Conservation (phyloP, 2,797 vertebrate species). For the Pteronotus mesoamericanus region DNA sequence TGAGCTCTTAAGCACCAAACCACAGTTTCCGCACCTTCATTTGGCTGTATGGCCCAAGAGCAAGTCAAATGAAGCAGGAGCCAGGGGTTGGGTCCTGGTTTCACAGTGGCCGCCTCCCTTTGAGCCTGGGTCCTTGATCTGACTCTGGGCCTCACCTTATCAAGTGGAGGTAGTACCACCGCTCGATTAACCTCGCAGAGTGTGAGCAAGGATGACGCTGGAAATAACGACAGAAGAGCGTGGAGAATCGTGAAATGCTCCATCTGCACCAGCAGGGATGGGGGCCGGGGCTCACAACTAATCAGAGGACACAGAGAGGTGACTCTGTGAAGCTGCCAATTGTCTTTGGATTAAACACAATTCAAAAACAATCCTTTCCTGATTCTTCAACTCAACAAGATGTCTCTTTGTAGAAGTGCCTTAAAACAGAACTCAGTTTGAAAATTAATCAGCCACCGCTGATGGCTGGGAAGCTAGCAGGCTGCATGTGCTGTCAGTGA, state of each 20-base stretch:
- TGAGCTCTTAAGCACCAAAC: neutral
- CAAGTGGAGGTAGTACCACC: neutral
- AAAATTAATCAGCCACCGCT: conserved; percentile 74
- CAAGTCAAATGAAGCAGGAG: neutral
- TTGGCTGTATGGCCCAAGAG: neutral
- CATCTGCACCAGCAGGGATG: neutral
- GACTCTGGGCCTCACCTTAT: neutral
- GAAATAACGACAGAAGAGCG: neutral
- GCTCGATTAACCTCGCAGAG: neutral
- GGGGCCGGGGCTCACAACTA: conserved; percentile 47
- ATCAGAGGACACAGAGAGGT: conserved; percentile 37
- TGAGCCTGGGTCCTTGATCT: neutral
- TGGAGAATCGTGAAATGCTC: neutral
- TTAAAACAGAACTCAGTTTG: conserved; percentile 70
- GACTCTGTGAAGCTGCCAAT: conserved; percentile 38
- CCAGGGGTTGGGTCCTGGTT: neutral
- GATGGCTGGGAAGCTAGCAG: conserved; percentile 64
- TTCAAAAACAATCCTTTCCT: conserved; percentile 67
- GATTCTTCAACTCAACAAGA: conserved; percentile 63
- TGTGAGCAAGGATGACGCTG: neutral
- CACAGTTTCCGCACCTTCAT: neutral
- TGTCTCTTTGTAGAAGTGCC: conserved; percentile 70
- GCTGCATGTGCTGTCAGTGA: conserved; percentile 57
- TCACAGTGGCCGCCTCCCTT: neutral
- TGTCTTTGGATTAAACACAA: conserved; percentile 63